Evolutionary conservation across 1,140 invertebrate genomes (phyloP).

Genomic region (Drosophila pectinifera): DNA sequence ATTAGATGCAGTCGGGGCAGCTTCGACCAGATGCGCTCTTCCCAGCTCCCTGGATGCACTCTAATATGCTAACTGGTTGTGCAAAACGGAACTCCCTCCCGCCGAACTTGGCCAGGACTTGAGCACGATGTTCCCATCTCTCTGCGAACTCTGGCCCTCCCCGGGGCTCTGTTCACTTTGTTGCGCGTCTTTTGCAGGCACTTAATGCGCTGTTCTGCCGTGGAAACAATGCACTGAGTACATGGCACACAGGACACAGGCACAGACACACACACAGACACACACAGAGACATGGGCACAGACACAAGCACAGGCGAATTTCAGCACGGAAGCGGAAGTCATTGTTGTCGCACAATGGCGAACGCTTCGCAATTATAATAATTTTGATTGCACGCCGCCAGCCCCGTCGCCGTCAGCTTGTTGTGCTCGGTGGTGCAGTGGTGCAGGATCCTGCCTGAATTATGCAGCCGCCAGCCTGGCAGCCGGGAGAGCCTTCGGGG

Average conservation of each 20-base stretch:
- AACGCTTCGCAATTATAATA: conserved; percentile 84
- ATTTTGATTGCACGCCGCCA: conserved; percentile 76
- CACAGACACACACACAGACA: neutral
- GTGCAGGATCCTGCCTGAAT: conserved; percentile 56
- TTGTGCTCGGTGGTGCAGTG: conserved; percentile 56
- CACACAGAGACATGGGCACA: neutral
- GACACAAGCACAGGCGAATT: conserved; percentile 55
- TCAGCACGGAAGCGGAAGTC: conserved; percentile 83
- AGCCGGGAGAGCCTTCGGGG: neutral
- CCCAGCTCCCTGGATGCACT: conserved; percentile 21
- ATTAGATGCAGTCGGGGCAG: neutral
- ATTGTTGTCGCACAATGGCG: conserved; percentile 84
- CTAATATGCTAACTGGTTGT: conserved; percentile 34
- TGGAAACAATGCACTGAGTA: conserved; percentile 67
- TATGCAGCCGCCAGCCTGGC: conserved; percentile 56
- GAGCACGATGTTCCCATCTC: conserved; percentile 66
- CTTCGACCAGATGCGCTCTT: conserved; percentile 8
- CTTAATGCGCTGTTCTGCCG: conserved; percentile 63
- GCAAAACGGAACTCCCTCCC: conserved; percentile 15
- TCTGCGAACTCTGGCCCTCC: neutral
- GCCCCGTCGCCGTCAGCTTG: conserved; percentile 9
- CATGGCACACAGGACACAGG: conserved; percentile 23
- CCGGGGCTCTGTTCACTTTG: conserved; percentile 58
- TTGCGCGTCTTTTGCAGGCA: conserved; percentile 77
- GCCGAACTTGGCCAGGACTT: conserved; percentile 55